These are phyloP conservation scores for Drosophila triauraria DNA, from an alignment of 1,140 invertebrate genomes.

Conservation along the genomic window DNA sequence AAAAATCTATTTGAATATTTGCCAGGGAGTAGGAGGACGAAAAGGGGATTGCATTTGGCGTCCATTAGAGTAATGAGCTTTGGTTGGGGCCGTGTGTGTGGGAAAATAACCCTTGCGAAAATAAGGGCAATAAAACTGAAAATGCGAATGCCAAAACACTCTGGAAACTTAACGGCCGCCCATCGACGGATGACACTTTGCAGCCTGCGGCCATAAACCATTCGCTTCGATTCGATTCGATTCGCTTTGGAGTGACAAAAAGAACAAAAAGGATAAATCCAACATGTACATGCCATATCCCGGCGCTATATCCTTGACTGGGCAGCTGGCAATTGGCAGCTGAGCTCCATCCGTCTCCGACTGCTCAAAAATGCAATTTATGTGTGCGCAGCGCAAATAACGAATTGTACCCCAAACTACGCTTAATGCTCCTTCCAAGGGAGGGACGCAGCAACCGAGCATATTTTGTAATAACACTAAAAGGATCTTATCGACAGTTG, in stretches of 20 bases:
- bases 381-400: slow-evolving; percentile 70
- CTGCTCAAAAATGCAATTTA: slow-evolving; percentile 84
- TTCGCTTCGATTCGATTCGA: slow-evolving; percentile 44
- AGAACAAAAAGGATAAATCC: slow-evolving; percentile 36
- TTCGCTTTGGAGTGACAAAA: slow-evolving; percentile 50
- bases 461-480: slow-evolving; percentile 79
- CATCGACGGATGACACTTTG: slow-evolving; percentile 79
- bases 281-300: slow-evolving; percentile 12
- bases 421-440: slow-evolving; percentile 48
- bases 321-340: slow-evolving; percentile 51
- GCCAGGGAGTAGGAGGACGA: neutral
- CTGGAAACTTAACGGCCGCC: slow-evolving; percentile 71
- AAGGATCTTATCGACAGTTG: slow-evolving; percentile 62
- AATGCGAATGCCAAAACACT: slow-evolving; percentile 63
- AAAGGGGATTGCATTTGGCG: slow-evolving; percentile 21
- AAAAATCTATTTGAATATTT: slow-evolving; percentile 32
- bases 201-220: slow-evolving; percentile 76
- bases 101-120: slow-evolving; percentile 36
- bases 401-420: slow-evolving; percentile 80
- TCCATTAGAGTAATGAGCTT: slow-evolving; percentile 82
- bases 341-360: slow-evolving; percentile 49
- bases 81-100: slow-evolving; percentile 7
- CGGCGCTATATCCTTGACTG: slow-evolving; percentile 16
- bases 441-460: slow-evolving; percentile 8
- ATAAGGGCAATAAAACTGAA: slow-evolving; percentile 62